These are phyloP conservation scores for Brachionus plicatilis DNA, from an alignment of 1,140 invertebrate species.

Conservation along the genomic window DNA sequence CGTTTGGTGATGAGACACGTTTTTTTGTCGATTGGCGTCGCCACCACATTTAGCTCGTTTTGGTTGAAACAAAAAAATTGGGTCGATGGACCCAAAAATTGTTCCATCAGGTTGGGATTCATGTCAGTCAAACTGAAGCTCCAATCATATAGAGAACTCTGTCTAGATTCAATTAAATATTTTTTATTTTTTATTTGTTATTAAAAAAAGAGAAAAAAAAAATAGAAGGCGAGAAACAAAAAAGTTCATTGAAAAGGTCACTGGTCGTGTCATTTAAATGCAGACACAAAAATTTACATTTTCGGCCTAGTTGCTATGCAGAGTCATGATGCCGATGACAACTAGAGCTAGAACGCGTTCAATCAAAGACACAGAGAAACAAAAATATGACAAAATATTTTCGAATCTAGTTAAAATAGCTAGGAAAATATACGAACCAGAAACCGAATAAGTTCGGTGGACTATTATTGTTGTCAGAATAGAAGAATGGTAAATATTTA, in stretches of 20 bases:
- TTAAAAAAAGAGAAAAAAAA: not conserved
- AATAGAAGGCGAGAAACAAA: not conserved
- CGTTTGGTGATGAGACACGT: slow-evolving; percentile 22
- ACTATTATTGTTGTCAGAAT: not conserved
- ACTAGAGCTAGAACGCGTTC: not conserved
- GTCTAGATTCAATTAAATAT: not conserved
- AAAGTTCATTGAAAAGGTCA: not conserved
- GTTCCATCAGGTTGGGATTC: slow-evolving; percentile 40
- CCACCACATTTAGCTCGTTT: slow-evolving; percentile 13
- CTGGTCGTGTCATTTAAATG: not conserved
- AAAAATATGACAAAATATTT: not conserved
- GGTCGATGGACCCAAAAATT: slow-evolving; percentile 41
- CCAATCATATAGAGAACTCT: not conserved
- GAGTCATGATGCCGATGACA: not conserved
- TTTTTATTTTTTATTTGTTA: not conserved
- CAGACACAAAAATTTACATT: not conserved
- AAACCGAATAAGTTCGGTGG: not conserved
- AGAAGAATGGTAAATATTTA: not conserved
- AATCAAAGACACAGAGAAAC: not conserved
- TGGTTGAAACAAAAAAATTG: slow-evolving; percentile 41
- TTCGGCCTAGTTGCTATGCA: not conserved
- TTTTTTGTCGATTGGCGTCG: slow-evolving; percentile 21
- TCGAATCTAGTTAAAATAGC: not conserved
- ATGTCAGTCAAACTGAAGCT: not conserved
- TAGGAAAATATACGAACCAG: not conserved